Percentiles rank a stretch among this genome's conserved stretches.
Conservation (phyloP, 2,113 vertebrate genomes). For the Dipodomys stephensi region DNA sequence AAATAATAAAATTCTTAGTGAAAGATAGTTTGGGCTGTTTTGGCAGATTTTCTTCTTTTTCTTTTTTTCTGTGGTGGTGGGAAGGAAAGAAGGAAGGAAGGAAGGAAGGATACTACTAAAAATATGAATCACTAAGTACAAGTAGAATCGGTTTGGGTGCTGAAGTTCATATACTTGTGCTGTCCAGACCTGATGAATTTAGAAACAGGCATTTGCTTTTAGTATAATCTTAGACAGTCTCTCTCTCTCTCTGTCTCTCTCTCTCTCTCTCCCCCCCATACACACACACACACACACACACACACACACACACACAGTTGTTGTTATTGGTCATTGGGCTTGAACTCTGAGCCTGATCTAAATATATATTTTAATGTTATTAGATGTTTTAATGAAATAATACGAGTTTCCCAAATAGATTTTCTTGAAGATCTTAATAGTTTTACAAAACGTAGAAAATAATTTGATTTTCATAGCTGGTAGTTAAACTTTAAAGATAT, state of each 20-base stretch:
- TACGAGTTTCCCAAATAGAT: not conserved
- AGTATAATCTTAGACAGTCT: constrained; percentile 8
- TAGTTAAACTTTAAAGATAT: not conserved
- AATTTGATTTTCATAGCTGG: not conserved
- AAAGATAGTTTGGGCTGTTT: not conserved
- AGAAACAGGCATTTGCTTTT: constrained; percentile 65
- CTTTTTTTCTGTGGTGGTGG: constrained; percentile 1
- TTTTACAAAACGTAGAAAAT: not conserved
- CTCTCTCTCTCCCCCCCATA: too few relatives aligned
- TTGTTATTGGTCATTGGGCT: too few relatives aligned
- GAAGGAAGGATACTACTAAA: constrained; percentile 45
- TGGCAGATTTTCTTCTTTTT: not conserved
- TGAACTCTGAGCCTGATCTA: not conserved
- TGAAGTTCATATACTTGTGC: constrained; percentile 33
- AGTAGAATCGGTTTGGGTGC: constrained; percentile 11
- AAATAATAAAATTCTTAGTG: constrained; percentile 49
- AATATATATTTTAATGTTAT: not conserved
- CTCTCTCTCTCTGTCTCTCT: not conserved
- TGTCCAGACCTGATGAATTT: constrained; percentile 52
- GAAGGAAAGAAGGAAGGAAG: constrained; percentile 23
- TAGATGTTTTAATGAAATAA: not conserved
- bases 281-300: too few relatives aligned
- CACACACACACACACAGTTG: too few relatives aligned
- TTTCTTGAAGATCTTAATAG: constrained; percentile 14
- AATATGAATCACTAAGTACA: constrained; percentile 57